Conservation (phyloP, 2,888 invertebrate species). For the Drosophila nr. perissopoda region DNA sequence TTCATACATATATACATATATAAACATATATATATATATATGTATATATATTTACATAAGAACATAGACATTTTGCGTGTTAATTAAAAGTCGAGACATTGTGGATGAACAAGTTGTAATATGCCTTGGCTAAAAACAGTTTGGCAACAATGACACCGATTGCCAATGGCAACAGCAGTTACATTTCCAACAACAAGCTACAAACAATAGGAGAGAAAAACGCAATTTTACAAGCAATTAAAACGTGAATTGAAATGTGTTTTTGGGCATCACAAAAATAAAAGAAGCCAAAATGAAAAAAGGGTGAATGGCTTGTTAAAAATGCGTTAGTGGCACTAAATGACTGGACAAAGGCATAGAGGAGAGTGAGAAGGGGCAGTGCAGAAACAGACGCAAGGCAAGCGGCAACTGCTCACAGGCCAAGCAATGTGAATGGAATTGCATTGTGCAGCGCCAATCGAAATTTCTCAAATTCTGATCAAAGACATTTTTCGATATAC, state of each 20-base stretch:
- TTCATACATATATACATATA: background rate
- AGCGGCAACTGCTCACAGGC: background rate
- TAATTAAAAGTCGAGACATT: background rate
- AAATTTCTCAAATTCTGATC: background rate
- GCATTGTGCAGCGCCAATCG: background rate
- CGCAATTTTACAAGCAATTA: slow-evolving; percentile 74
- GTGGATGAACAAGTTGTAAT: background rate
- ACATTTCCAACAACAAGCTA: slow-evolving; percentile 1
- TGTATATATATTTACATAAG: background rate
- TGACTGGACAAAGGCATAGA: slow-evolving; percentile 3
- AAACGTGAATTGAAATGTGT: slow-evolving; percentile 72
- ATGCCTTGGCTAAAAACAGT: background rate
- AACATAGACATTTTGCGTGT: background rate
- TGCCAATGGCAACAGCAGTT: slow-evolving; percentile 7
- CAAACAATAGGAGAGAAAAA: slow-evolving; percentile 1
- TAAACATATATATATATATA: background rate
- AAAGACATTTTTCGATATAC: background rate
- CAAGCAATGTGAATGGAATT: background rate
- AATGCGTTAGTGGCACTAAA: slow-evolving; percentile 48
- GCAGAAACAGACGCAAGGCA: background rate
- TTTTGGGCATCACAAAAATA: slow-evolving; percentile 38
- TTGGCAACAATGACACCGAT: slow-evolving; percentile 11
- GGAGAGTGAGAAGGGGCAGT: background rate
- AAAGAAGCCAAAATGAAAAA: slow-evolving; percentile 8
- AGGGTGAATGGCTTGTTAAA: slow-evolving; percentile 50